Evolutionary conservation across 2,113 vertebrate species (phyloP).

Genomic region (Ciconia boyciana): DNA sequence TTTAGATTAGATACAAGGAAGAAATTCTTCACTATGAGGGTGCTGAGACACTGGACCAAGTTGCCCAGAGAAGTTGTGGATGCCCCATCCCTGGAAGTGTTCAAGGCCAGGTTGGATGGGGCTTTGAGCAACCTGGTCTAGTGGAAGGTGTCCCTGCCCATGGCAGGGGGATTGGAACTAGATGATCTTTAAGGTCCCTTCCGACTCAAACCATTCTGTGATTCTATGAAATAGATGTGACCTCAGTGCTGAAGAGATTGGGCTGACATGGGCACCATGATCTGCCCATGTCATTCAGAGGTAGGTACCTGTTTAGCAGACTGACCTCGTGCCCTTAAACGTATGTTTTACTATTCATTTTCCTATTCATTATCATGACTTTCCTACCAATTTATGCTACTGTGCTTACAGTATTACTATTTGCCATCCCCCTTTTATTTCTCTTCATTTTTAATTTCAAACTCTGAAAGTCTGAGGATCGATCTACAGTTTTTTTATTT

Average conservation of each 20-base stretch:
- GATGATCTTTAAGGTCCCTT: neutral
- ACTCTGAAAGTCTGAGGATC: neutral
- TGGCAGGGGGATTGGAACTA: neutral
- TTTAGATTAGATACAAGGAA: neutral
- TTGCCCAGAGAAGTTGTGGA: neutral
- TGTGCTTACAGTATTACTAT: neutral
- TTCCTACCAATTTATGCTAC: neutral
- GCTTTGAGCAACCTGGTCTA: neutral
- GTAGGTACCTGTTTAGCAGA: neutral
- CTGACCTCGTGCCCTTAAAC: neutral
- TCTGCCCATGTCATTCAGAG: rapidly evolving
- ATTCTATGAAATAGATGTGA: neutral
- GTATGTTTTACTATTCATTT: neutral
- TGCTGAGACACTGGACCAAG: neutral
- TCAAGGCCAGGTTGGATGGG: neutral
- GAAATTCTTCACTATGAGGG: neutral
- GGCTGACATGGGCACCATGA: neutral
- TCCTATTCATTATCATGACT: neutral
- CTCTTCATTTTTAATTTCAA: neutral
- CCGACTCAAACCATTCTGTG: neutral
- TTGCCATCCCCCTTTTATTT: neutral
- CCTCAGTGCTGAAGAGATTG: neutral
- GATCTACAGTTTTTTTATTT: neutral
- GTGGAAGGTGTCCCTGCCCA: neutral
- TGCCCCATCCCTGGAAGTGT: neutral